A percentile compares a stretch with the other conserved stretches of the same genome.
Conservation (phyloP, 2,113 vertebrate genomes). For the Myiozetetes cayanensis region DNA sequence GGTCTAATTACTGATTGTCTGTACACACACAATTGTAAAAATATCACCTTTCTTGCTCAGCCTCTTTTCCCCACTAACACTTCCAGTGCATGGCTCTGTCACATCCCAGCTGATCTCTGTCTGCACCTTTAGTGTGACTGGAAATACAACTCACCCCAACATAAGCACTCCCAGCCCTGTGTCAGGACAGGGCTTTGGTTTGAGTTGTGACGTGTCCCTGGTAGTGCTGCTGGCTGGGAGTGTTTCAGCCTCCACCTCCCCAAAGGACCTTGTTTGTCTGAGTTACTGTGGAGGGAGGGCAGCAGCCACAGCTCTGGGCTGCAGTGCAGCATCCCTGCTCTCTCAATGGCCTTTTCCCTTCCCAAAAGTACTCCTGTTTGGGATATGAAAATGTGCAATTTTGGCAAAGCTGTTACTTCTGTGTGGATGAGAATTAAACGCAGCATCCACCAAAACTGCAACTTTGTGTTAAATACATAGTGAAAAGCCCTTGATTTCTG, state of each 20-base stretch:
- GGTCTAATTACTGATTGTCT: neutral
- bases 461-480: neutral
- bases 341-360: neutral
- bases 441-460: neutral
- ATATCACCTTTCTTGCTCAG: neutral
- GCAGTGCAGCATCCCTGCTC: fast-evolving
- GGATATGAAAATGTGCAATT: neutral
- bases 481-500: neutral
- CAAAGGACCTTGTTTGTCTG: neutral
- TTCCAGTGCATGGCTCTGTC: neutral
- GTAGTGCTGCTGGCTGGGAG: neutral
- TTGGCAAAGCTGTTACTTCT: neutral
- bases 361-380: neutral
- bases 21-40: neutral
- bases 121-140: neutral
- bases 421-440: neutral
- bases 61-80: neutral
- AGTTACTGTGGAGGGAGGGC: neutral
- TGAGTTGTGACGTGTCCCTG: neutral
- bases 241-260: neutral
- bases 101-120: neutral
- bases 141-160: neutral
- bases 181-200: neutral
- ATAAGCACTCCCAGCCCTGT: neutral
- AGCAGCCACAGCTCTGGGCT: neutral